phyloP scores from a whole-genome alignment of 2,113 vertebrate species.

The Paracanthobrama guichenoti region DNA sequence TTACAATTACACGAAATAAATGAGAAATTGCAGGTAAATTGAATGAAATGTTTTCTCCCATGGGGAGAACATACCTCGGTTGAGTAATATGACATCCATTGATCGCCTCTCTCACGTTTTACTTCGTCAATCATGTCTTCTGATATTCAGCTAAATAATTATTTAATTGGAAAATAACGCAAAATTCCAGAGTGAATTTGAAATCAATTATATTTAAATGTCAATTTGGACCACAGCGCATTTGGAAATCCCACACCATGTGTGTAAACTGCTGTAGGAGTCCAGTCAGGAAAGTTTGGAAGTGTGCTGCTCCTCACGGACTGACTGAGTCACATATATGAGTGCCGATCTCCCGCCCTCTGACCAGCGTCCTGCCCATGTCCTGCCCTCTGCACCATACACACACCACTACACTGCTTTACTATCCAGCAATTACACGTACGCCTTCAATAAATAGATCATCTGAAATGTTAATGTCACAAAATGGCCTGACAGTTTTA shows the following conservation, averaged over 20 bases:
- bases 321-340: slow-evolving; percentile 3
- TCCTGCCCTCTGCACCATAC: background rate
- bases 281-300: slow-evolving; percentile 23
- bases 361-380: slow-evolving; percentile 26
- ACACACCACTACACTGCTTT: background rate
- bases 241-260: background rate
- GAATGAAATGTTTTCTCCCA: background rate
- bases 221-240: background rate
- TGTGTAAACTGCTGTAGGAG: background rate
- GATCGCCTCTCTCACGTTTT: slow-evolving; percentile 54
- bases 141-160: background rate
- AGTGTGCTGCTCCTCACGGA: background rate
- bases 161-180: background rate
- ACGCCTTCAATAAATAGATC: background rate
- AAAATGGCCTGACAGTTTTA: background rate
- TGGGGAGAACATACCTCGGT: slow-evolving; percentile 44
- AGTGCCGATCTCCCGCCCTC: slow-evolving; percentile 30
- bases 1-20: background rate
- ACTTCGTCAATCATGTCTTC: slow-evolving; percentile 56
- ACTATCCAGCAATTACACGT: background rate
- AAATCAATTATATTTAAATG: background rate
- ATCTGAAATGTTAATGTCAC: background rate
- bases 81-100: slow-evolving; percentile 51
- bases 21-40: background rate
- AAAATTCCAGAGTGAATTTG: background rate